Percentiles rank a stretch among this genome's conserved stretches.
Evolutionary conservation across 2,888 invertebrate genomes (phyloP).

Genomic region (Drosophila neotestacea): DNA sequence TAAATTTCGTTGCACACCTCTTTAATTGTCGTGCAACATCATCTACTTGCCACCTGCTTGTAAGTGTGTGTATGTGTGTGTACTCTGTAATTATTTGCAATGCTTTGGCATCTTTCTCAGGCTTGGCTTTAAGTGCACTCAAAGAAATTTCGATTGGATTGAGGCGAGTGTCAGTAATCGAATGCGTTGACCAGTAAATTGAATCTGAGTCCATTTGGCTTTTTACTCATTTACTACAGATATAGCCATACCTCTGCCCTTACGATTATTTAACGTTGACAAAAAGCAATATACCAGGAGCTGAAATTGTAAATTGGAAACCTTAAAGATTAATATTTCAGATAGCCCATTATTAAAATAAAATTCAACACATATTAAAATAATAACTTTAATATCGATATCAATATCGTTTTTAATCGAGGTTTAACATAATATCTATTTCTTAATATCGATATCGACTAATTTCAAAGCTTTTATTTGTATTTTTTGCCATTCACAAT

Average conservation of each 20-base stretch:
- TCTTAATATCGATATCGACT: no score
- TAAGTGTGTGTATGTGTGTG: slow-evolving; percentile 2
- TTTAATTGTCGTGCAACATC: slow-evolving; percentile 62
- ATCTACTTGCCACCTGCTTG: slow-evolving; percentile 14
- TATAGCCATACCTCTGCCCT: neutral
- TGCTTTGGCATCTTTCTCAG: slow-evolving; percentile 36
- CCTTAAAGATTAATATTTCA: no score
- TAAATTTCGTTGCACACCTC: slow-evolving; percentile 58
- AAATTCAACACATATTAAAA: no score
- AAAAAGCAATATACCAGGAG: no score
- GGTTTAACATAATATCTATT: no score
- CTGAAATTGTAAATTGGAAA: no score
- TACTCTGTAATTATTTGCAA: slow-evolving; percentile 49
- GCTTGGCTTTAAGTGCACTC: slow-evolving; percentile 45
- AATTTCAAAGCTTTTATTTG: no score
- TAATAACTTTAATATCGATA: no score
- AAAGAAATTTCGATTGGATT: slow-evolving; percentile 20
- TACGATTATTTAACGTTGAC: no score
- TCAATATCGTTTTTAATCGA: no score
- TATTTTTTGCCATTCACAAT: no score
- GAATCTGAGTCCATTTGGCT: slow-evolving; percentile 34
- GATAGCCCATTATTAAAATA: no score
- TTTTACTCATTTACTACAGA: slow-evolving; percentile 58
- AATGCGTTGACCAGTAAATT: slow-evolving; percentile 34
- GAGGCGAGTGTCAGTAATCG: slow-evolving; percentile 27